phyloP scores from a whole-genome alignment of 2,113 vertebrate genomes.

The Heterotis niloticus region DNA sequence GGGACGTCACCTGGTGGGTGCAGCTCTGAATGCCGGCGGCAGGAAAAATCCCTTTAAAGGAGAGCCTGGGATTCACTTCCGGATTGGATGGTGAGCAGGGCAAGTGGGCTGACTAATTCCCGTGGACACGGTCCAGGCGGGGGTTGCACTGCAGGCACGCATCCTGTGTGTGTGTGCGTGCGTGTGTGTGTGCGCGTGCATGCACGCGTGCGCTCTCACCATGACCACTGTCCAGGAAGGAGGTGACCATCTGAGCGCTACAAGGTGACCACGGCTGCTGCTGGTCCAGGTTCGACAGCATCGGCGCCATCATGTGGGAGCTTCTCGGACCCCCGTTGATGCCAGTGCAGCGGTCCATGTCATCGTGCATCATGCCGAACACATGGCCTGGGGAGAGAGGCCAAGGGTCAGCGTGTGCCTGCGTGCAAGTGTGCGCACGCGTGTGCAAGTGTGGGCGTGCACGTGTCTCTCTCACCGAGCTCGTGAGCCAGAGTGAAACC shows the following conservation, averaged over 20 bases:
- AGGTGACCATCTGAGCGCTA: conserved; percentile 87
- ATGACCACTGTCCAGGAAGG: too few species aligned
- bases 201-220: conserved; percentile 57
- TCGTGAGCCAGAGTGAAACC: conserved; percentile 95
- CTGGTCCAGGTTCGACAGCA: conserved; percentile 86
- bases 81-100: too few species aligned
- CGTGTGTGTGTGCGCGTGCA: too few species aligned
- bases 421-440: background rate
- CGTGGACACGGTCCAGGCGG: too few species aligned
- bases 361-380: conserved; percentile 97
- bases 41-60: too few species aligned
- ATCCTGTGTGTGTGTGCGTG: too few species aligned
- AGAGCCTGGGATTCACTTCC: too few species aligned
- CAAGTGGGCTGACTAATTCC: too few species aligned
- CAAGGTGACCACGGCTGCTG: conserved; percentile 92
- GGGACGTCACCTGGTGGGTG: too few species aligned
- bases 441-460: background rate
- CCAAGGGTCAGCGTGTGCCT: background rate
- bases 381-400: conserved; percentile 76
- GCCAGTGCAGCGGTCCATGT: conserved; percentile 83
- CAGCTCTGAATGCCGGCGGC: too few species aligned
- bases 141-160: too few species aligned
- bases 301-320: conserved; percentile 96
- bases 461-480: conserved; percentile 65
- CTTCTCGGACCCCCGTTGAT: conserved; percentile 74